Base-by-base conservation (phyloP, 2,888 invertebrate species). In the Xanthia icteritia region DNA sequence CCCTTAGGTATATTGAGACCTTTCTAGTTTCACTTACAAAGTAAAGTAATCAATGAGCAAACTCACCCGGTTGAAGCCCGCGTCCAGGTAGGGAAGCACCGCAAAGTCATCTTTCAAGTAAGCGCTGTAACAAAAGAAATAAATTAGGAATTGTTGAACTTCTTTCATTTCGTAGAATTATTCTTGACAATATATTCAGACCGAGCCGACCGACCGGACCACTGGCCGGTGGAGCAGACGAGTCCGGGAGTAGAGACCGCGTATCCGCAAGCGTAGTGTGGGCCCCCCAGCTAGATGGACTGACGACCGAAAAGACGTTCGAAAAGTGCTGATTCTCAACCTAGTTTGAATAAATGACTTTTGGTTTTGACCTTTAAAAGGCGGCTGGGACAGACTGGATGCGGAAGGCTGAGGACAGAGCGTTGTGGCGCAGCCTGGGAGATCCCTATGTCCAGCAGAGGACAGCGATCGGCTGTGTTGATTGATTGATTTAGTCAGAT, bases 41-140 rank as follows among this genome's bases (percentile, higher is more conserved):
- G 31, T 15, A 31, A 5, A 51, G 15, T 36, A 31, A 36, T 51
- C 67, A 17, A 67, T 23, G n/a, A 58, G 9, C 1, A 36, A 71
- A 96, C 97, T 97, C 97, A 99, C 99, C 97, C 98, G 97, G 96
- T 98, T 98, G 95, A 98, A 99, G 91, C 99, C 99, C 90, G 98
- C 97, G 92, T 98, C 98, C 90, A 99, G 96, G 89, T 98, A 97
- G 87, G 98, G 97, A 90, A 98, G 97, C 83, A 98, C 97, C 61
- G 97, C 97, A 85, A 98, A 97, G 93, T 99, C 99, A 91, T 98
- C 98, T 94, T 98, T 98, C 89, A 99, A 98, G 91, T 98, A 98
- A 89, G 97, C 97, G 94, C 99, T 99, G 97, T 67, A 97, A 97
- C 92, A 96, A 94, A 92, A 80, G 84, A 83, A 82, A 69, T 65